Evolutionary conservation across 2,113 vertebrate species (phyloP).

Genomic region (Mesembrinibis cayennensis): DNA sequence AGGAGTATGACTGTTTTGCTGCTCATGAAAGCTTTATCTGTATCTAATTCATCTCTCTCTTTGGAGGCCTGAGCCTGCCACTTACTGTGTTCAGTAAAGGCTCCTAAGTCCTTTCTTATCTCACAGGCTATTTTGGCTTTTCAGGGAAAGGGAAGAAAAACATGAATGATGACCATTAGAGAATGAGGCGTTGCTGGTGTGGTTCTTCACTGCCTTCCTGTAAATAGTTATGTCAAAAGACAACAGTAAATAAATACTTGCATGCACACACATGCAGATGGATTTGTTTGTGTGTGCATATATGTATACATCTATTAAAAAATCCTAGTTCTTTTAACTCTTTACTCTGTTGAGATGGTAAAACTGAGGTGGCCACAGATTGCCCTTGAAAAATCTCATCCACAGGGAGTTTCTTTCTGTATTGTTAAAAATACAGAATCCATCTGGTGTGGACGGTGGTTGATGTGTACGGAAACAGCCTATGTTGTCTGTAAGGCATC

Average conservation of each 20-base stretch:
- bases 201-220: neutral
- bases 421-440: neutral
- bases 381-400: neutral
- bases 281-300: neutral
- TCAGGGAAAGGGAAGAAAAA: too few relatives aligned
- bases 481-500: neutral
- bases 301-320: neutral
- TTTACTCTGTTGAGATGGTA: neutral
- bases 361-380: neutral
- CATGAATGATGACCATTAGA: neutral
- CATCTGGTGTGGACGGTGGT: neutral
- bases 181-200: neutral
- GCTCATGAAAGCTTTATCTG: neutral
- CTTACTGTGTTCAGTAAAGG: neutral
- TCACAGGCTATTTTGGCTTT: neutral
- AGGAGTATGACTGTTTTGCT: neutral
- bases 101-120: neutral
- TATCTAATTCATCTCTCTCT: too few relatives aligned
- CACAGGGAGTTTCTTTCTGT: neutral
- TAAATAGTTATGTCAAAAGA: neutral
- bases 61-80: neutral
- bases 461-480: neutral
- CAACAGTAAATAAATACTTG: neutral
- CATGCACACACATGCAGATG: fast-evolving
- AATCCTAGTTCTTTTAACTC: neutral